Conservation (phyloP, 2,888 invertebrate genomes). For the Neoaliturus tenellus region DNA sequence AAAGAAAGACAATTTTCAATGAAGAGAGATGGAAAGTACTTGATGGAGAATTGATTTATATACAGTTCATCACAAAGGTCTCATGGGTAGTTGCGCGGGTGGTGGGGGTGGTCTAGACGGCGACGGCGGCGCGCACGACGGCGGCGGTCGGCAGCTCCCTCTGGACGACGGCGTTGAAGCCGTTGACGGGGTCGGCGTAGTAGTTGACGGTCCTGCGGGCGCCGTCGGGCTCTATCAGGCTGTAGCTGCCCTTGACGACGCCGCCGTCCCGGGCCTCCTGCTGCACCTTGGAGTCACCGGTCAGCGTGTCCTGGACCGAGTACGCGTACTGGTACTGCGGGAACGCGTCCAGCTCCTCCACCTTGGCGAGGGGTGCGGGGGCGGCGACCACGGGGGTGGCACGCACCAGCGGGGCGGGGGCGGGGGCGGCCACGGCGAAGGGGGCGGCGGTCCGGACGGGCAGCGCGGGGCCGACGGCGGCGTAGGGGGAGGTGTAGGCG, state of each 20-base stretch:
- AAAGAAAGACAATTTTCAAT: neutral
- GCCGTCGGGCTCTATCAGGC: constrained; percentile 61
- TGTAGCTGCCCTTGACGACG: constrained; percentile 70
- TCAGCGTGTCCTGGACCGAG: constrained; percentile 67
- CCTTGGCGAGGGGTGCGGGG: constrained; percentile 54
- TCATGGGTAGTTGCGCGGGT: neutral
- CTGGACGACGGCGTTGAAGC: constrained; percentile 70
- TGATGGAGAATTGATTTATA: neutral
- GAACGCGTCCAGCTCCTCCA: constrained; percentile 65
- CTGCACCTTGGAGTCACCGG: constrained; percentile 69
- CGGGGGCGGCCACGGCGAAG: constrained; percentile 52
- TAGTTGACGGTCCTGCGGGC: constrained; percentile 70
- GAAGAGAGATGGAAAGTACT: neutral
- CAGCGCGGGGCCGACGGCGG: constrained; percentile 57
- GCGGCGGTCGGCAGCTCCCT: constrained; percentile 66
- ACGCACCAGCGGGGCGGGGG: too few relatives aligned
- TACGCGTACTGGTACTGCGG: constrained; percentile 66
- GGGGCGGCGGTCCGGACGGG: constrained; percentile 54
- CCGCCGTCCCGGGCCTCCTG: constrained; percentile 69
- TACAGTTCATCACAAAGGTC: neutral
- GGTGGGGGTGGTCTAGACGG: neutral
- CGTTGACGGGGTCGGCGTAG: constrained; percentile 70
- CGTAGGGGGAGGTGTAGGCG: constrained; percentile 56
- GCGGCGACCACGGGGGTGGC: constrained; percentile 61
- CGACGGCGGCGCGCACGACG: constrained; percentile 54